Base-by-base conservation (phyloP, 2,797 vertebrate species). In the Gorsachius magnificus region DNA sequence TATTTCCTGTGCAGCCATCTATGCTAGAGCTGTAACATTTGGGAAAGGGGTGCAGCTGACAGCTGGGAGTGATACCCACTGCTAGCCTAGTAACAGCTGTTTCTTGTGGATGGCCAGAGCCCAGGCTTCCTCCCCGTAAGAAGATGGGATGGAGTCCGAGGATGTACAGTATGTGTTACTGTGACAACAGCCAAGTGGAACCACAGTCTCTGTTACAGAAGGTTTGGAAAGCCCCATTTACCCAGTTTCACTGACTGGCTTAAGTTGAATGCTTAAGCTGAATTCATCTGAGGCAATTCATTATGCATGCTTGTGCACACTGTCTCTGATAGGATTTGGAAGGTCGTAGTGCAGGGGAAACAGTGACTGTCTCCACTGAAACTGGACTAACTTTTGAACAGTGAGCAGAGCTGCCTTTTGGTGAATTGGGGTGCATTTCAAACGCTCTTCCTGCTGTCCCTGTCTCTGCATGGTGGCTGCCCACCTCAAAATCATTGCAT, bases 1-100 rank as follows among this genome's bases (percentile, higher is more conserved):
- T 79, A 22, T 92, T 95, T 96, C 70, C 68, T 82, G 36, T 83
- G 90, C 51, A 64, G 24, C 57, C 57, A 83, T 87, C 64, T 84
- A 68, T 68, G 16, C 50, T 92, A 21, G 54, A 85, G 29, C 82
- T 75, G 31, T 92, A 54, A 24, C 24, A 4, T 71, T 92, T 85
- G 57, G 60, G 53, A 87, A 80, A 2, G 53, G 38, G 60, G 33
- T 65, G 74, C 71, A 89, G 66, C 51, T 83, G 70, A 46, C 71
- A 84, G 43, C 68, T 84, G 75, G 51, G 57, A 76, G 51, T 35
- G 64, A 74, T 60, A 70, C 31, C 53, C 50, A 5, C 0, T 82
- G 19, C 48, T 83, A 22, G 29, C 31, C 35, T 45, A 14, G 6
- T 48, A 60, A 65, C 75, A 74, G 24, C 70, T 87, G 36, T 36